Base-by-base conservation (phyloP, 2,797 vertebrate genomes). In the Sebastes oblongus region DNA sequence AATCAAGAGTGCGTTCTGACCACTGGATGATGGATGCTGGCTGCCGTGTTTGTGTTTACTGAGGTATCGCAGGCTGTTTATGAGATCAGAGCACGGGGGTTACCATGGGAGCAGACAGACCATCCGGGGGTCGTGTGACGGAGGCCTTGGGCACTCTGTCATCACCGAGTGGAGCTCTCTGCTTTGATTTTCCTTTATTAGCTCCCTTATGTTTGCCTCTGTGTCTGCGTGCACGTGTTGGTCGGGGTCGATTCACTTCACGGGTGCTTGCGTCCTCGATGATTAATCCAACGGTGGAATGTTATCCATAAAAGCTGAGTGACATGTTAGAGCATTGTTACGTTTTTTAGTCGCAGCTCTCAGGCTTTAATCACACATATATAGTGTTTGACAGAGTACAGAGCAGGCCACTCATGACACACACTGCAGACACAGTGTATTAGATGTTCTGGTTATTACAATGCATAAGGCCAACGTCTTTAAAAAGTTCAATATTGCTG, bases 181-280 rank as follows among this genome's bases (percentile, higher is more conserved):
- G 89, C 91, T 94, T 91, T 90, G 84, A 93, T 93, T 93, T 88
- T 88, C 74, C 84, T 91, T 92, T 91, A 93, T 91, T 93, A 83
- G 80, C 75, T 87, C 77, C 82, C 70, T 81, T 58, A 60, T 82
- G 83, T 88, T 87, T 84, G 88, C 77, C 46, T 82, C 50, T 66
- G 62, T 83, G 79, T 79, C 72, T 68, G 64, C 27, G 59, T 58
- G 74, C 65, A 27, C 55, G 72, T 73, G 67, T 62, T 32, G 22
- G 61, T 62, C n/a, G 5, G 77, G 65, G 65, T 61, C 7, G 20
- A 64, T 72, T 72, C 77, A 66, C 78, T 90, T 93, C 86, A 89
- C 25, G 81, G 69, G 14, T 68, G 65, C 84, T 75, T 89, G 86
- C 3, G 32, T 75, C 71, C 65, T 59, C 24, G 54, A 79, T 85